Percentiles rank a stretch among this genome's conserved stretches.
Evolutionary conservation across 1,140 invertebrate genomes (phyloP).

Genomic region (Halictus rubicundus): DNA sequence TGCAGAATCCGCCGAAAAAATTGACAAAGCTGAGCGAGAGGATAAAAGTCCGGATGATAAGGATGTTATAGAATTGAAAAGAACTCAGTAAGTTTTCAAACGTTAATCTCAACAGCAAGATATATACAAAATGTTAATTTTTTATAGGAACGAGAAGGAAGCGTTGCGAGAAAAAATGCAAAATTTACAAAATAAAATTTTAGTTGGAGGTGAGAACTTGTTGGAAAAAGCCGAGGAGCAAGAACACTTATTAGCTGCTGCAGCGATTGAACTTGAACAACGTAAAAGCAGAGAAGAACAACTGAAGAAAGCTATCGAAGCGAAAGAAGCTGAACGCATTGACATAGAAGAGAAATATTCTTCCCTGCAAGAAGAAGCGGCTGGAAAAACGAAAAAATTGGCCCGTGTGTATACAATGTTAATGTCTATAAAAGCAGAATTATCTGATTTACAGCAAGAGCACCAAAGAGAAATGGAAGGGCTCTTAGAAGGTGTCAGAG

Average conservation of each 20-base stretch:
- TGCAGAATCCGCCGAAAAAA: constrained; percentile 69
- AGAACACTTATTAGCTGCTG: constrained; percentile 93
- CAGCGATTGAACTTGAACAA: constrained; percentile 93
- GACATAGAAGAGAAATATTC: constrained; percentile 98
- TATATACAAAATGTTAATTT: constrained; percentile 25
- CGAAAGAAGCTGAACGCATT: constrained; percentile 95
- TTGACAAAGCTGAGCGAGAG: constrained; percentile 75
- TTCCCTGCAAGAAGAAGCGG: constrained; percentile 95
- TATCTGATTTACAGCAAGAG: constrained; percentile 94
- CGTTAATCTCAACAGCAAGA: not conserved
- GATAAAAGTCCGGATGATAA: constrained; percentile 76
- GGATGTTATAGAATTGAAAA: constrained; percentile 78
- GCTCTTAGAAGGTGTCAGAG: constrained; percentile 94
- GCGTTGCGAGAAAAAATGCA: constrained; percentile 92
- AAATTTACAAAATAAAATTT: constrained; percentile 96
- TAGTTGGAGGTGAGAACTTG: constrained; percentile 98
- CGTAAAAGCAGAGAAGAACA: constrained; percentile 91
- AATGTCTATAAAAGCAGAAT: constrained; percentile 91
- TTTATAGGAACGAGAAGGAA: constrained; percentile 86
- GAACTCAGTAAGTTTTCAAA: constrained; percentile 74
- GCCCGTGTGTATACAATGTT: constrained; percentile 92
- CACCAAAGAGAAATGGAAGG: constrained; percentile 98
- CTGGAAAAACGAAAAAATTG: constrained; percentile 95
- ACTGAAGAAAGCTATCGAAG: constrained; percentile 89
- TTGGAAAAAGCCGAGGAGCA: constrained; percentile 98